Evolutionary conservation across 2,797 vertebrate species (phyloP).

Genomic region (Acipenser ruthenus): DNA sequence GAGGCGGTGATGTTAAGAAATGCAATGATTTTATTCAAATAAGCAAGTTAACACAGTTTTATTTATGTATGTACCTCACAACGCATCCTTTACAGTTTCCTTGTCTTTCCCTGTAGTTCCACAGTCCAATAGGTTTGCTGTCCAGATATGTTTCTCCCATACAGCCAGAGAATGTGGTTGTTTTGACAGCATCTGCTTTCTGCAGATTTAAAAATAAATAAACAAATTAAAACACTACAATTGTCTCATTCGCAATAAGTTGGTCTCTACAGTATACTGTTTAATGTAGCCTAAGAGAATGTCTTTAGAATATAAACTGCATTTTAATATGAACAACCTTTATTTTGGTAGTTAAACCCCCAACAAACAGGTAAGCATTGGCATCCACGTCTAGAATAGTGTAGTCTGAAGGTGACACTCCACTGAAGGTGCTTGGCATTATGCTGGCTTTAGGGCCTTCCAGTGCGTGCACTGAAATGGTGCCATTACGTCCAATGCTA

Average conservation of each 20-base stretch:
- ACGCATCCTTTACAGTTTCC: constrained; percentile 93
- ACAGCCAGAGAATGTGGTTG: constrained; percentile 83
- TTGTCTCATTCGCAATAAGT: neutral
- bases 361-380: constrained; percentile 88
- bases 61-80: constrained; percentile 64
- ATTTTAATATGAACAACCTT: constrained; percentile 60
- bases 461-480: constrained; percentile 77
- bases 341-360: constrained; percentile 78
- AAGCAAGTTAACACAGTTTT: too few species aligned
- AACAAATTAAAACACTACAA: neutral
- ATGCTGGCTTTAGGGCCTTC: constrained; percentile 84
- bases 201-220: constrained; percentile 30
- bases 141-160: constrained; percentile 94
- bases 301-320: neutral
- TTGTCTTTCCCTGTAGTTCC: constrained; percentile 89
- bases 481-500: constrained; percentile 88
- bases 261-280: too few species aligned
- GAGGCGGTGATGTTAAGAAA: too few species aligned
- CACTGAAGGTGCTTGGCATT: constrained; percentile 64
- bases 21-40: too few species aligned
- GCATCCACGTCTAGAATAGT: constrained; percentile 91
- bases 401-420: constrained; percentile 71
- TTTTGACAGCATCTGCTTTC: constrained; percentile 87
- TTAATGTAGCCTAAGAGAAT: too few species aligned
- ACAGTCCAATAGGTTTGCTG: constrained; percentile 85